A percentile compares a stretch with the other conserved stretches of the same genome.
Evolutionary conservation across 1,140 invertebrate genomes (phyloP).

Genomic region (Littorina saxatilis): DNA sequence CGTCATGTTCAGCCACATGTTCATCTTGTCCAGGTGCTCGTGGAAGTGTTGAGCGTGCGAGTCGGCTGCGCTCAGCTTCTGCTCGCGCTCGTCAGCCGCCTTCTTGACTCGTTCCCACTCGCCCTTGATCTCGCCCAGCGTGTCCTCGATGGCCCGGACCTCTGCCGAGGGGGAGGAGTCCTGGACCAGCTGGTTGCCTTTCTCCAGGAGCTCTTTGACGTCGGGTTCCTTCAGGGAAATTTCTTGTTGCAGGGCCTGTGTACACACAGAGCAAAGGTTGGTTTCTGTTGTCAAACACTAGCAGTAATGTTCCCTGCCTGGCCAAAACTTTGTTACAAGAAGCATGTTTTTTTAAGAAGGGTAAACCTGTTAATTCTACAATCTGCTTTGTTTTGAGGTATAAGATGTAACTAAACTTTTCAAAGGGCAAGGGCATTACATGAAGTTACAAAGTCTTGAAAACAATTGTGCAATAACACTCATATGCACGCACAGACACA

Average conservation of each 20-base stretch:
- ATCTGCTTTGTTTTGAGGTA: too few species aligned
- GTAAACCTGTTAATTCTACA: too few species aligned
- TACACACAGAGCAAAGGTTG: too few species aligned
- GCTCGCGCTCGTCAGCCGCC: slow-evolving; percentile 53
- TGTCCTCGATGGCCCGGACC: slow-evolving; percentile 54
- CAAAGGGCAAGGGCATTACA: too few species aligned
- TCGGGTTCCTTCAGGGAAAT: slow-evolving; percentile 58
- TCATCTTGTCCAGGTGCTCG: slow-evolving; percentile 87
- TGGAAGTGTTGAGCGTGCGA: slow-evolving; percentile 95
- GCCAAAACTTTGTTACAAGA: too few species aligned
- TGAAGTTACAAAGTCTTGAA: too few species aligned
- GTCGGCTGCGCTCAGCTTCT: slow-evolving; percentile 58
- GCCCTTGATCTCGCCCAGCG: slow-evolving; percentile 55
- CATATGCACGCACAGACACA: too few species aligned
- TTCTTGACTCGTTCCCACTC: slow-evolving; percentile 65
- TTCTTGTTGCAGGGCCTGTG: slow-evolving; percentile 65
- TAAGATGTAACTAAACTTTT: too few species aligned
- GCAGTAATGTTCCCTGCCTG: too few species aligned
- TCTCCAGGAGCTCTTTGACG: slow-evolving; percentile 83
- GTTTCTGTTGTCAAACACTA: too few species aligned
- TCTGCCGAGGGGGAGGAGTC: slow-evolving; percentile 75
- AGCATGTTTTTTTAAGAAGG: too few species aligned
- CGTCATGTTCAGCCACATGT: slow-evolving; percentile 90
- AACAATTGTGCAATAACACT: too few species aligned
- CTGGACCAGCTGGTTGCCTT: slow-evolving; percentile 86